phyloP scores from a whole-genome alignment of 2,113 vertebrate species.

The Peromyscus maniculatus region DNA sequence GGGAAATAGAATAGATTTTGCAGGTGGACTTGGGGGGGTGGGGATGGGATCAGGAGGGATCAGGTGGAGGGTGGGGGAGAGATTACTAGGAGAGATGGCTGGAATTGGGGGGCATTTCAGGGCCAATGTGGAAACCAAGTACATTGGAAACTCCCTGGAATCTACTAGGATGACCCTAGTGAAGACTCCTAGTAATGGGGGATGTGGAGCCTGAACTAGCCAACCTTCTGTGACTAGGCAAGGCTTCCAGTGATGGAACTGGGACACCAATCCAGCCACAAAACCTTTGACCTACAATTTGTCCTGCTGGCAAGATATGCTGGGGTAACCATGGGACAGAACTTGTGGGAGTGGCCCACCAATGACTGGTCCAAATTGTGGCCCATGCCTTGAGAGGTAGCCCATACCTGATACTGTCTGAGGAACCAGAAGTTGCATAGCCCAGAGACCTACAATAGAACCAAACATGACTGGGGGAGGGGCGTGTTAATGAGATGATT shows the following conservation, averaged over 20 bases:
- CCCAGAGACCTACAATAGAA: not conserved
- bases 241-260: not conserved
- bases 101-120: not conserved
- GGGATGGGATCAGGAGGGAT: too few species aligned
- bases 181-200: not conserved
- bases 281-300: not conserved
- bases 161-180: not conserved
- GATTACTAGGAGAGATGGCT: not conserved
- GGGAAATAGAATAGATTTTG: not conserved
- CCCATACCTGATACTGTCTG: not conserved
- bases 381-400: not conserved
- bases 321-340: not conserved
- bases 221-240: not conserved
- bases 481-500: not conserved
- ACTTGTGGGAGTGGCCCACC: not conserved
- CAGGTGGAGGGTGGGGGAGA: not conserved
- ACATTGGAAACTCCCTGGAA: not conserved
- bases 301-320: not conserved
- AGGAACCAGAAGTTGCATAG: not conserved
- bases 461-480: not conserved
- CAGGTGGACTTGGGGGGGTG: not conserved
- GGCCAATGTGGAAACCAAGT: not conserved
- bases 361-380: too few species aligned
- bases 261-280: not conserved
- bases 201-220: not conserved